Base-by-base conservation (phyloP, 2,113 vertebrate species). In the Dissostichus mawsoni region DNA sequence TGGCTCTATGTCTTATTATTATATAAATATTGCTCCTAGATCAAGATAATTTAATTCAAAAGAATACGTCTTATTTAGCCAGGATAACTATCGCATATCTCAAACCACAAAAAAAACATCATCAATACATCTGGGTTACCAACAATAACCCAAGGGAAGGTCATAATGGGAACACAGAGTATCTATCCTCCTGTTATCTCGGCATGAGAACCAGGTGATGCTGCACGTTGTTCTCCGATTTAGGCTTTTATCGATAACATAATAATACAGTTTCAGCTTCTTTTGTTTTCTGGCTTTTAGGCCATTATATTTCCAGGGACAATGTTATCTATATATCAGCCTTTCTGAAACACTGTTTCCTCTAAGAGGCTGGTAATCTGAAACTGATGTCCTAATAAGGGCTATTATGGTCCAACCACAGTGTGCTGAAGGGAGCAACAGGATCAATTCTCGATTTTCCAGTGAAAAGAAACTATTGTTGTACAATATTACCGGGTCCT, bases 371-470 rank as follows among this genome's bases (percentile, higher is more conserved):
- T 1, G 44, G 85, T 68, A 92, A 93, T 69, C 64, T 59, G 88
- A 93, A 75, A 83, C 89, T 53, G 3, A 29, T 89, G 83, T 87
- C 76, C 84, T 78, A 20, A 80, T 76, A 87, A 86, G 18, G 1
- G 9, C 41, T 56, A 82, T 85, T 88, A 81, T 89, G 25, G 63
- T 23, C 45, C 23, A 2, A 56, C 78, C 81, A 81, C 81, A 33
- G 11, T 36, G 5, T 1, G 4, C 4, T 33, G 0, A 85, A 61
- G 48, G 29, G 56, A 55, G 25, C 5, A 69, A 79, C 23, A 8
- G 29, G 10, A 64, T 53, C 33, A 17, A 17, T 47, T 67, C 44
- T 78, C 69, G 41, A 47, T 77, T 55, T 74, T 64, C 81, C 36
- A 23, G 63, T n/a, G 23, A 45, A 44, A 76, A 41, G 74, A 66